Evolutionary conservation across 2,797 vertebrate species (phyloP), one percentile per base, ranked within the genome.

Genomic region (Vireo griseus): DNA sequence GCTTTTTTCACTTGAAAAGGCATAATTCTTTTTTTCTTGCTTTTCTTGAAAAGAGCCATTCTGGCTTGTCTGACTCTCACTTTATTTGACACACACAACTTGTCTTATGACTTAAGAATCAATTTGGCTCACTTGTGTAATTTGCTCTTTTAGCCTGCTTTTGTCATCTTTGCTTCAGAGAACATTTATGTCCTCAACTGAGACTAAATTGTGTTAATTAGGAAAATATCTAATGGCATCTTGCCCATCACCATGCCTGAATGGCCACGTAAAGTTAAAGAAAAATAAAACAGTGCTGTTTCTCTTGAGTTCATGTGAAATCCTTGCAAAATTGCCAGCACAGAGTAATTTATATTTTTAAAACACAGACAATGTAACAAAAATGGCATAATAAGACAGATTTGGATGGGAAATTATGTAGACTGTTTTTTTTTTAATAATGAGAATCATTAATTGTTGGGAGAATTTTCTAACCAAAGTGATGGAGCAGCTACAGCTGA

Each of bases 131-230:
- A 72, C 42, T 92, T 88, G 31, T 72, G 19, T 55, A 84, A 95
- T 95, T 95, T 95, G 72, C 79, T 94, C 87, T 88, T 95, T 94
- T 86, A 91, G 79, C 24, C 61, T 88, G 15, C 47, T 88, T 88
- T 94, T 97, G 86, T 71, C 76, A 52, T 91, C 33, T 89, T 93
- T 94, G 75, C 75, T 94, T 96, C 81, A 83, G 68, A 92, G 87
- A 92, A 19, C 75, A 72, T 74, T 76, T 93, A 71, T 88, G 58
- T 83, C 84, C 91, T 94, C 68, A 44, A 31, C 75, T 72, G 66
- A 93, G 83, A 90, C 51, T 93, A 92, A 96, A 94, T 94, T 90
- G 81, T 75, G 28, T 96, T 97, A 95, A 95, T 96, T 95, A 91
- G 92, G 54, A 95, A 91, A 96, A 86, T 95, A 95, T 93, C 75